Evolutionary conservation across 2,113 vertebrate species (phyloP).

Genomic region (Murina feae): DNA sequence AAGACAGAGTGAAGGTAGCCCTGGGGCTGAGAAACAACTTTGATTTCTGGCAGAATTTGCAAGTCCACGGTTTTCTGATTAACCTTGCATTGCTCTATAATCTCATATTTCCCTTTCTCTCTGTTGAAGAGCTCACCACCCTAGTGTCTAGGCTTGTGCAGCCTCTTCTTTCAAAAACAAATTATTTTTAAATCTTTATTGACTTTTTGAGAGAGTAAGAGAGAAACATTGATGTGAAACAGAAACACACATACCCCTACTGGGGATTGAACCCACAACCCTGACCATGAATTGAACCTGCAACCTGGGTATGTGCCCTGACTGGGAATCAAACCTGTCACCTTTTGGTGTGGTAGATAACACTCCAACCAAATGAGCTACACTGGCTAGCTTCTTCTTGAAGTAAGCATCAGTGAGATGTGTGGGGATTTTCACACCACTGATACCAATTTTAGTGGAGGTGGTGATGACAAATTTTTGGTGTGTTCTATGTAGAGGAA

Average conservation of each 20-base stretch:
- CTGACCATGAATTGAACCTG: too few species aligned
- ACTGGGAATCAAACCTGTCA: too few species aligned
- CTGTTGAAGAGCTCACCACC: not conserved
- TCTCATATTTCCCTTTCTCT: not conserved
- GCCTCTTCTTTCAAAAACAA: not conserved
- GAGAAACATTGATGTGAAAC: not conserved
- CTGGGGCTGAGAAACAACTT: not conserved
- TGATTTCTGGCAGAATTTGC: not conserved
- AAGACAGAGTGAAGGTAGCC: not conserved
- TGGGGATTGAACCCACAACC: too few species aligned
- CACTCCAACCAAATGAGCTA: not conserved
- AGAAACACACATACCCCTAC: too few species aligned
- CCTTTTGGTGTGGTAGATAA: not conserved
- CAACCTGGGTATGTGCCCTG: too few species aligned
- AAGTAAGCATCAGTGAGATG: not conserved
- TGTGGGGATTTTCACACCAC: not conserved
- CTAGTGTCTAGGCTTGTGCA: not conserved
- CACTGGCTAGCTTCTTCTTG: not conserved
- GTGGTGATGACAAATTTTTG: not conserved
- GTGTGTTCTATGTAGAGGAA: not conserved
- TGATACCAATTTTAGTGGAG: not conserved
- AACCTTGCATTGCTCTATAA: not conserved
- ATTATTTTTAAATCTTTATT: not conserved
- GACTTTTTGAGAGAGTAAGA: not conserved
- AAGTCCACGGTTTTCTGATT: not conserved